These are phyloP conservation scores for Drosophila lowei DNA, from an alignment of 1,140 invertebrate species.

Conservation along the genomic window DNA sequence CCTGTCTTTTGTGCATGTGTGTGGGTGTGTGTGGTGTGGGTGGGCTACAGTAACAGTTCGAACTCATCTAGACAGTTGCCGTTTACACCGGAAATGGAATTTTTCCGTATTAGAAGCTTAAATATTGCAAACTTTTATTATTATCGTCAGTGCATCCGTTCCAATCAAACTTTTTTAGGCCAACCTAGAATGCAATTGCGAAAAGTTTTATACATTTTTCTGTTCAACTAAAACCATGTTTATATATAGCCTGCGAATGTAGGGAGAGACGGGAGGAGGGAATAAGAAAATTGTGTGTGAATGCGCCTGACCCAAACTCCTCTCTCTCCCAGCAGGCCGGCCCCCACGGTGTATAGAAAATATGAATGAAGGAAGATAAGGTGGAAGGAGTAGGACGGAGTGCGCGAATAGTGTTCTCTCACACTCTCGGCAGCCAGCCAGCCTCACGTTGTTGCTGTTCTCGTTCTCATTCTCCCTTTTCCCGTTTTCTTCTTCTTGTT, in stretches of 20 bases:
- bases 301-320: conserved; percentile 67
- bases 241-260: conserved; percentile 52
- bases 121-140: conserved; percentile 61
- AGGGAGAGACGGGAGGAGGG: conserved; percentile 19
- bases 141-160: conserved; percentile 41
- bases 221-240: conserved; percentile 55
- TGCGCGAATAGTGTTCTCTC: conserved; percentile 37
- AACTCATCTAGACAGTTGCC: conserved; percentile 42
- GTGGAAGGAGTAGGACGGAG: conserved; percentile 19
- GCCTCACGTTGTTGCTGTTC: conserved; percentile 10
- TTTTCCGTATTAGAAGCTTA: conserved; percentile 62
- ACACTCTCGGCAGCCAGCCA: conserved; percentile 13
- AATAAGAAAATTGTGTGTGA: conserved; percentile 41
- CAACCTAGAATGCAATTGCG: conserved; percentile 27
- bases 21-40: conserved; percentile 7
- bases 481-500: too few relatives aligned
- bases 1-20: conserved; percentile 17
- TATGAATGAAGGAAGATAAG: conserved; percentile 70
- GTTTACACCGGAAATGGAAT: conserved; percentile 70
- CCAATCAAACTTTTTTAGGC: conserved; percentile 40
- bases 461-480: too few relatives aligned
- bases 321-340: conserved; percentile 34
- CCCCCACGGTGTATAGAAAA: conserved; percentile 74
- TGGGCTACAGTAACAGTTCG: conserved; percentile 19
- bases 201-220: conserved; percentile 44